Base-by-base conservation (phyloP, 1,140 invertebrate genomes). In the Leptonema lineaticorne region DNA sequence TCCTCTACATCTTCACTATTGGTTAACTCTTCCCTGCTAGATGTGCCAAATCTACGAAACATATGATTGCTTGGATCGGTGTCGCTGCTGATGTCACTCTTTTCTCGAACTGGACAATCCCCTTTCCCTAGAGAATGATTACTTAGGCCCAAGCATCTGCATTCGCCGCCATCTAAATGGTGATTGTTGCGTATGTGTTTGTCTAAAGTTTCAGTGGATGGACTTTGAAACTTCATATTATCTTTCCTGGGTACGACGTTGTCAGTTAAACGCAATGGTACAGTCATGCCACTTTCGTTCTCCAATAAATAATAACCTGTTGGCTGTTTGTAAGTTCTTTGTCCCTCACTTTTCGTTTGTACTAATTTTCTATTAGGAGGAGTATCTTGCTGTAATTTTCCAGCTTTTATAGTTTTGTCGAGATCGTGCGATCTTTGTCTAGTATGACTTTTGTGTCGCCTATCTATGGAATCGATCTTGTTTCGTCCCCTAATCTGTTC, bases 1-100 rank as follows among this genome's bases (percentile, higher is more conserved):
- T 73, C 71, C 33, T 72, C 71, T 16, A 72, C 68, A 20, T 68
- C 71, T 14, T 46, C 67, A 22, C 57, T 59, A 33, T 58, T 66
- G 24, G 37, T 45, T 27, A 72, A 45, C 30, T 72, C 71, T 28
- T 70, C 71, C 24, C 68, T 46, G 37, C 68, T 66, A 26, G 71
- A 64, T 9, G 64, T 27, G 18, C 64, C 68, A 11, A 67, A 33
- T 3, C 60, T 41, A 5, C 68, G 64, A 27, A 67, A 68, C 14
- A 53, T 27, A 18, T 57, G 41, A 26, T 57, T 60, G 16, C 63
- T 63, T 6, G 57, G 46, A 41, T 67, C 63, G 0, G 56, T 26
- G 24, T 67, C 53, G 24, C 48, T 59, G 58, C 59, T 58, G 20
- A 48, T 57, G 46, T 71, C 64, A 24, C 58, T 45, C 64, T 67